phyloP scores from a whole-genome alignment of 2,888 invertebrate genomes.

The Apodemia hepburni region DNA sequence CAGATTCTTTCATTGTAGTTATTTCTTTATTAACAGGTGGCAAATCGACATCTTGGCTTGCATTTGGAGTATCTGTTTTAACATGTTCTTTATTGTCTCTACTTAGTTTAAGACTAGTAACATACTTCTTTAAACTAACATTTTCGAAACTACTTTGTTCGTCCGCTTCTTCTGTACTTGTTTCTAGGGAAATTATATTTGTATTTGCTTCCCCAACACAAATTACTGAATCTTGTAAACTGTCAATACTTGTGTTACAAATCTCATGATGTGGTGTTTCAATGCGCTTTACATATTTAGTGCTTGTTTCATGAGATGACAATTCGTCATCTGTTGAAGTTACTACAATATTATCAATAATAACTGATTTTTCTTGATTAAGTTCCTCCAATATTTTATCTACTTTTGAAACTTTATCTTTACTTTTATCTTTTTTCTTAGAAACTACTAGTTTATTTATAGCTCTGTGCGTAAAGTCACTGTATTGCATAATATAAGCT shows the following conservation, averaged over 20 bases:
- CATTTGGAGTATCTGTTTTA: background rate
- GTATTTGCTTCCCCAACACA: constrained; percentile 43
- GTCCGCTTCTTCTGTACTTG: constrained; percentile 43
- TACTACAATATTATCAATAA: constrained; percentile 52
- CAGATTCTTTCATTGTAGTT: background rate
- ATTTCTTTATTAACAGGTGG: background rate
- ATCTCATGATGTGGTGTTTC: constrained; percentile 5
- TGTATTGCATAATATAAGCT: constrained; percentile 88
- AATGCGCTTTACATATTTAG: constrained; percentile 29
- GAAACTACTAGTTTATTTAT: constrained; percentile 79
- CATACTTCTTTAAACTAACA: background rate
- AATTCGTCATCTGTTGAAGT: constrained; percentile 45
- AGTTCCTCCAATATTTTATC: constrained; percentile 59
- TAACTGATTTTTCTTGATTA: constrained; percentile 54
- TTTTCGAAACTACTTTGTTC: constrained; percentile 23
- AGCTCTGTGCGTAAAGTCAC: constrained; percentile 85
- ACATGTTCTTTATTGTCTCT: background rate
- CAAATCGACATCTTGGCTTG: background rate
- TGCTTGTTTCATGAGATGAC: constrained; percentile 18
- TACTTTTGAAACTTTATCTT: constrained; percentile 43
- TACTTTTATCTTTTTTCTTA: constrained; percentile 41
- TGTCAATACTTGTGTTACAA: constrained; percentile 32
- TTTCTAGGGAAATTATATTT: constrained; percentile 52
- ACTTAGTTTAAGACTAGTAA: background rate
- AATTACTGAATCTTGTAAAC: constrained; percentile 50